Conservation (phyloP, 2,113 vertebrate genomes). For the Epinephelus lanceolatus region DNA sequence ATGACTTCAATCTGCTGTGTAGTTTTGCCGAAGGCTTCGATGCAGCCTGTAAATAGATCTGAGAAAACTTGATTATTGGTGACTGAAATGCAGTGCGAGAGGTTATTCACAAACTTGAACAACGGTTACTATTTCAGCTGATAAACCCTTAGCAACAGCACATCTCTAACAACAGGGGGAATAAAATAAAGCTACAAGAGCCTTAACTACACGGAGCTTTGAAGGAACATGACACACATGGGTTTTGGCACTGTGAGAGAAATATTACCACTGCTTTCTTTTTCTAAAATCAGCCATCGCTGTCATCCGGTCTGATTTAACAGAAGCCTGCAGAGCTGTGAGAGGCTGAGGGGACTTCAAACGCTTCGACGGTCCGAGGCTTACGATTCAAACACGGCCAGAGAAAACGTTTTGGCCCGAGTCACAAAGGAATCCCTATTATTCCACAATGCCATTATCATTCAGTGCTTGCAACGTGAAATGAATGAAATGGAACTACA, state of each 20-base stretch:
- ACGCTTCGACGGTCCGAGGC: background rate
- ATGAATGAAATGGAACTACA: conserved; percentile 29
- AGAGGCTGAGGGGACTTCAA: conserved; percentile 39
- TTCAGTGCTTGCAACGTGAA: background rate
- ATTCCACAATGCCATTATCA: conserved; percentile 31
- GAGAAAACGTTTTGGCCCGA: conserved; percentile 12
- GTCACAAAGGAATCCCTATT: conserved; percentile 51
- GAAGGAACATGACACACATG: conserved; percentile 9
- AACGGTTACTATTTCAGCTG: background rate
- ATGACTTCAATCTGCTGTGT: no score
- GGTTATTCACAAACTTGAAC: background rate
- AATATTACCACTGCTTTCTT: background rate
- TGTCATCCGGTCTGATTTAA: conserved; percentile 4
- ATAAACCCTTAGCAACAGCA: background rate
- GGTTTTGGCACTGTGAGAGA: background rate
- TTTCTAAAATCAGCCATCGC: conserved; percentile 2
- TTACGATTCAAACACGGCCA: conserved; percentile 25
- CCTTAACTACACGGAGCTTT: background rate
- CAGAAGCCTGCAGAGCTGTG: background rate
- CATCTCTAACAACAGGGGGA: background rate
- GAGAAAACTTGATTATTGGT: no score
- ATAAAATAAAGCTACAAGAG: background rate
- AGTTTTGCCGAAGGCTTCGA: no score
- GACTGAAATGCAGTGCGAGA: background rate
- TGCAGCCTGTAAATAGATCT: no score